Percentiles rank a stretch among this genome's conserved stretches.
These are phyloP conservation scores for Burhinus bistriatus DNA, from an alignment of 2,113 vertebrate genomes.

Conservation along the genomic window DNA sequence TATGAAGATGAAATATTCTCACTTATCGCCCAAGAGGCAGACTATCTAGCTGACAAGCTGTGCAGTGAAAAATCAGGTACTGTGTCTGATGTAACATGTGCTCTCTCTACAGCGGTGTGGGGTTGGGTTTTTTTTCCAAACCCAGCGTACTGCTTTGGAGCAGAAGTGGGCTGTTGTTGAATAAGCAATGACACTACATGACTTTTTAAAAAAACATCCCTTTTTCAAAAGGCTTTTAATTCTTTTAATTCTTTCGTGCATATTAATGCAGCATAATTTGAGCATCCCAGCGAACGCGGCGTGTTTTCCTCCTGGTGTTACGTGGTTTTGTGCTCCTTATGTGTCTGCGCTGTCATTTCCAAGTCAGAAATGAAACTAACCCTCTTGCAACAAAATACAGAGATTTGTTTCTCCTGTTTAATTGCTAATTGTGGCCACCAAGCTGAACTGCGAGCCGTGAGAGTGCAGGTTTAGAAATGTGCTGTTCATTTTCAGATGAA, in stretches of 20 bases:
- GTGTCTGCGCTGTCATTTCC: background rate
- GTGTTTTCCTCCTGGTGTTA: background rate
- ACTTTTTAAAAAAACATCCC: background rate
- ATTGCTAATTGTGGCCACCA: background rate
- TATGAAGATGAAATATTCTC: conserved; percentile 86
- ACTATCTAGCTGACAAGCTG: conserved; percentile 79
- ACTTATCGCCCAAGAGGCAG: conserved; percentile 77
- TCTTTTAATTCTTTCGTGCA: background rate
- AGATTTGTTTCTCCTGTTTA: background rate
- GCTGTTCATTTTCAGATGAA: background rate
- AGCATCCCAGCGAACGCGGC: background rate
- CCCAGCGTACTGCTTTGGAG: conserved; percentile 30
- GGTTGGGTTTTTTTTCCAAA: conserved; percentile 41
- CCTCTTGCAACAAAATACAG: background rate
- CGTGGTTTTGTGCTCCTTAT: background rate
- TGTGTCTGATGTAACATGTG: conserved; percentile 73
- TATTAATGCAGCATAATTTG: background rate
- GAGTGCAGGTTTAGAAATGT: background rate
- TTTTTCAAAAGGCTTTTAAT: background rate
- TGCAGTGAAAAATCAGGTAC: conserved; percentile 88
- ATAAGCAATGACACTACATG: conserved; percentile 11
- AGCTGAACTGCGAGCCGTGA: background rate
- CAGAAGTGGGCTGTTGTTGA: conserved; percentile 16
- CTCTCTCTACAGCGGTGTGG: conserved; percentile 54
- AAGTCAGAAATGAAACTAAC: background rate